These are phyloP conservation scores for Cataglyphis livida DNA, from an alignment of 2,888 invertebrate genomes.

Conservation along the genomic window DNA sequence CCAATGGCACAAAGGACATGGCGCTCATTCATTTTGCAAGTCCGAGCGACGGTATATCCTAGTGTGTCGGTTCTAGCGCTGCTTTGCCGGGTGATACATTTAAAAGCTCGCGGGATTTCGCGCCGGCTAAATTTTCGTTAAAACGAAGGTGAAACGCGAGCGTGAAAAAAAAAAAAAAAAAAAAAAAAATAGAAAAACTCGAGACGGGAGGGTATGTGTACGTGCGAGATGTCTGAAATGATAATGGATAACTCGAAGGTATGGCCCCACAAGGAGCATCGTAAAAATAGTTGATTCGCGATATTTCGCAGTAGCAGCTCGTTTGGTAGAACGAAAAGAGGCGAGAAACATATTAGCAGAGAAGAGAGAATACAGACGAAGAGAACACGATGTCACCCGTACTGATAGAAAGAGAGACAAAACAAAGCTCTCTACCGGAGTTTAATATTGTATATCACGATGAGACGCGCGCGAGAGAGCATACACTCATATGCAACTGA, in stretches of 20 bases:
- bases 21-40: slow-evolving; percentile 54
- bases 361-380: neutral
- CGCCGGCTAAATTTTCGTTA: slow-evolving; percentile 36
- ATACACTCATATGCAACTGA: slow-evolving; percentile 16
- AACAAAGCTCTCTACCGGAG: slow-evolving; percentile 20
- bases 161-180: neutral
- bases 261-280: slow-evolving; percentile 17
- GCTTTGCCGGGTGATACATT: slow-evolving; percentile 51
- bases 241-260: slow-evolving; percentile 53
- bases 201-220: slow-evolving; percentile 54
- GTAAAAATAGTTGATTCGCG: slow-evolving; percentile 55
- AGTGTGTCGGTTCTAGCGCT: slow-evolving; percentile 14
- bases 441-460: slow-evolving; percentile 63
- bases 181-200: slow-evolving; percentile 14
- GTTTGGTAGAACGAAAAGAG: slow-evolving; percentile 29
- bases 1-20: slow-evolving; percentile 46
- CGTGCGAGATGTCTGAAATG: slow-evolving; percentile 44
- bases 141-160: slow-evolving; percentile 28
- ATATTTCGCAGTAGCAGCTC: slow-evolving; percentile 33
- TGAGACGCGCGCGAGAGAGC: neutral
- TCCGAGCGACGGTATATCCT: slow-evolving; percentile 37
- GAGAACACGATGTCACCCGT: slow-evolving; percentile 33
- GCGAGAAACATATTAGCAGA: slow-evolving; percentile 8
- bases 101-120: slow-evolving; percentile 54
- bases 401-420: neutral